Base-by-base conservation (phyloP, 2,888 invertebrate species). In the Tridacna gigas region DNA sequence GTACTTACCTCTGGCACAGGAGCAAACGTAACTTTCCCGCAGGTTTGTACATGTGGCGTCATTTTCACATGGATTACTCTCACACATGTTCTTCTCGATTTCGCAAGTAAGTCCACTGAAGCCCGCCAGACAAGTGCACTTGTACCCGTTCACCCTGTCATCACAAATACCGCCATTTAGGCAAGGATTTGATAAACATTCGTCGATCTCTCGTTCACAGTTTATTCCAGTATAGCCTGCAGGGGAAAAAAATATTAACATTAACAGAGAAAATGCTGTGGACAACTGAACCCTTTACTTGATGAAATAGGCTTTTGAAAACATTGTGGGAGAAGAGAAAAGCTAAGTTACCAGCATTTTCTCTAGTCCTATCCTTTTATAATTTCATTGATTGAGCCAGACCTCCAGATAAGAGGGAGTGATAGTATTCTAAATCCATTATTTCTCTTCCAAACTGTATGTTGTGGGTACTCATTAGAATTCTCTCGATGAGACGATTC, bases 111-210 rank as follows among this genome's bases (percentile, higher is more conserved):
- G 48, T 37, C 91, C 92, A 56, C 88, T 81, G 86, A 89, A 93
- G 15, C 93, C 93, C 5, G 96, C 96, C 0, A 97, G 96, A 93
- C 98, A 98, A 86, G 97, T 97, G 91, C 98, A 99, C 90, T 97
- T 96, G 93, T 98, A 98, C 18, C 98, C 97, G 95, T 99, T 98
- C 0, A 98, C 98, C 81, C 97, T 95, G 95, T 99, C 99, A 63
- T 88, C 81, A 94, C 98, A 99, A 61, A 96, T 97, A 45, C 98
- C 98, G 0, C 97, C 97, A 92, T 98, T 99, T 94, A 97, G 98
- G 94, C 99, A 99, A 26, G 99, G 99, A 90, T 97, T 97, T n/a
- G 98, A 98, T 3, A 97, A 97, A 94, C 99, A 99, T 93, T 98
- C 98, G 92, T 98, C 97, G 74, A 98, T 98, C 91, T 99, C 98